phyloP scores from a whole-genome alignment of 35 echinoderm and acorn worm species.

The Heliocidaris tuberculata region DNA sequence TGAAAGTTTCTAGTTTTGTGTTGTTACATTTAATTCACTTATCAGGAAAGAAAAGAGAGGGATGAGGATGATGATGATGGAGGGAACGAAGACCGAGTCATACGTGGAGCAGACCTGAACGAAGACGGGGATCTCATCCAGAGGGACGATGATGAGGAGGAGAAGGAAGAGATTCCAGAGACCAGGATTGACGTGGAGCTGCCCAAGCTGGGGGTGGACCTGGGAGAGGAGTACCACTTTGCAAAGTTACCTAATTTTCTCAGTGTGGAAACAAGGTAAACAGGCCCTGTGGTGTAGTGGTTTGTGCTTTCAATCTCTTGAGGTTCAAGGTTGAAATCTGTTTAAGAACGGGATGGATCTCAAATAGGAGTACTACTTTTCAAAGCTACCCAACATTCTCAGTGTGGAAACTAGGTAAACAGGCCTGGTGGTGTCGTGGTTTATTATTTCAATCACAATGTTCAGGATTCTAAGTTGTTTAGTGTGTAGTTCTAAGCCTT shows the following conservation, averaged over 20 bases:
- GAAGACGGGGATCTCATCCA: constrained; percentile 44
- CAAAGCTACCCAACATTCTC: constrained; percentile 89
- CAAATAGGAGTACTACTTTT: constrained; percentile 80
- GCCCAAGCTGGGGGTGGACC: constrained; percentile 74
- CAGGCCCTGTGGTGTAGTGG: not conserved
- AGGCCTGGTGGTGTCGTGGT: not conserved
- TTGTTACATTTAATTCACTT: not conserved
- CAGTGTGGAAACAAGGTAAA: constrained; percentile 94
- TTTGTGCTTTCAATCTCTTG: not conserved
- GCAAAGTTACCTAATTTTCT: constrained; percentile 97
- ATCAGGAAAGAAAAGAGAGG: not conserved
- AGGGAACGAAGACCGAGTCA: constrained; percentile 42
- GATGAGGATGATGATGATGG: constrained; percentile 47
- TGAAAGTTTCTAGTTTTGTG: too few species aligned
- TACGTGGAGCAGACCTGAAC: constrained; percentile 38
- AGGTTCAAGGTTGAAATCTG: not conserved
- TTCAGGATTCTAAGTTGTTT: too few species aligned
- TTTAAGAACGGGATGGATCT: constrained; percentile 37
- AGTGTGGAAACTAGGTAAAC: constrained; percentile 87
- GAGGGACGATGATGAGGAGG: constrained; percentile 60
- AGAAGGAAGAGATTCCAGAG: constrained; percentile 73
- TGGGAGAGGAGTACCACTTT: constrained; percentile 95
- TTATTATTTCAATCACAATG: not conserved
- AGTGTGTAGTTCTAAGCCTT: too few species aligned
- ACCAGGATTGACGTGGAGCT: constrained; percentile 91